A percentile compares a stretch with the other conserved stretches of the same genome.
phyloP scores from a whole-genome alignment of 2,888 invertebrate genomes.

The Aphodius sticticus region DNA sequence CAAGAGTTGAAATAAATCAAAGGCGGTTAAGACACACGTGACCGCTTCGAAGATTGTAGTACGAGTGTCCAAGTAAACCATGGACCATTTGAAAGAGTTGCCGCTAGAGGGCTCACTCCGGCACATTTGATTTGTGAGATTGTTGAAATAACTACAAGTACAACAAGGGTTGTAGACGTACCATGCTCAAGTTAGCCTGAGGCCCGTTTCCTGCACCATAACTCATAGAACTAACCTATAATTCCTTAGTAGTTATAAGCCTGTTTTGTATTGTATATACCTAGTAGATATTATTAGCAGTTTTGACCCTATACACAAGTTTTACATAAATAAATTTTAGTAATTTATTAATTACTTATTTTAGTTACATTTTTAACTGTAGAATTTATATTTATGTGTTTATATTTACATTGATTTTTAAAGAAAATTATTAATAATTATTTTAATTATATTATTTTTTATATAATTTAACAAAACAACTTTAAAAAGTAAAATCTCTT shows the following conservation, averaged over 20 bases:
- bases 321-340: too few relatives aligned
- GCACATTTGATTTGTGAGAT: constrained; percentile 27
- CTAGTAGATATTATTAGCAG: too few relatives aligned
- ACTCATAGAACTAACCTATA: not conserved
- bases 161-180: not conserved
- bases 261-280: not conserved
- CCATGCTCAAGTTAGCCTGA: not conserved
- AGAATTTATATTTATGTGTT: too few relatives aligned
- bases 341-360: too few relatives aligned
- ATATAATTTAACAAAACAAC: too few relatives aligned
- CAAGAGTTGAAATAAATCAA: not conserved
- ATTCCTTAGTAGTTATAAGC: not conserved
- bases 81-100: not conserved
- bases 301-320: too few relatives aligned
- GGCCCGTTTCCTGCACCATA: not conserved
- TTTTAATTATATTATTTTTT: too few relatives aligned
- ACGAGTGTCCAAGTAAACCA: not conserved
- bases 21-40: not conserved
- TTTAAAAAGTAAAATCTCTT: too few relatives aligned
- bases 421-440: too few relatives aligned
- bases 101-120: not conserved
- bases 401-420: too few relatives aligned
- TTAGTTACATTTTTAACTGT: too few relatives aligned
- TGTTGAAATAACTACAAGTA: constrained; percentile 29
- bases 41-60: too few relatives aligned